phyloP scores from a whole-genome alignment of 2,888 invertebrate genomes.

The Myopa testacea region DNA sequence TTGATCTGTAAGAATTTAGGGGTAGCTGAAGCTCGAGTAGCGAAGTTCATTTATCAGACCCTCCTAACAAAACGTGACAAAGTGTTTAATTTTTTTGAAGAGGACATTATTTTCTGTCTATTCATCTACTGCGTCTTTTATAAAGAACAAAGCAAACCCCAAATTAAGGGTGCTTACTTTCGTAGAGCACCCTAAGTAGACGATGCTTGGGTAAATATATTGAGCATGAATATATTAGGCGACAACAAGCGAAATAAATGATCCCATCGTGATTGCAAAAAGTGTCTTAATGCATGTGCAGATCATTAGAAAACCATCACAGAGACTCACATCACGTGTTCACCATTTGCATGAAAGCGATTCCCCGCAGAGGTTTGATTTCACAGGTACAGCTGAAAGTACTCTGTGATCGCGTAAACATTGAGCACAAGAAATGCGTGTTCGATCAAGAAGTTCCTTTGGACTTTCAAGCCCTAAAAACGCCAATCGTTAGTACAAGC shows the following conservation, averaged over 20 bases:
- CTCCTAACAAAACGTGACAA: conserved; percentile 3
- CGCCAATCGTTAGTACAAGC: neutral
- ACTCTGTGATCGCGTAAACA: neutral
- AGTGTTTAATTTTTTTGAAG: conserved; percentile 2
- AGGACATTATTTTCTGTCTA: neutral
- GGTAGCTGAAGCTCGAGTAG: too few relatives aligned
- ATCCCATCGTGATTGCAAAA: conserved; percentile 28
- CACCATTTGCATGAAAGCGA: neutral
- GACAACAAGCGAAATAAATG: conserved; percentile 25
- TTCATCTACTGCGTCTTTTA: conserved; percentile 15
- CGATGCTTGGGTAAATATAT: neutral
- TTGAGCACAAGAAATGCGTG: neutral
- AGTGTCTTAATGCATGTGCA: conserved; percentile 4
- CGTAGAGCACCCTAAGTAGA: neutral
- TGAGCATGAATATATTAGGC: conserved; percentile 4
- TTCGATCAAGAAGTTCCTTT: neutral
- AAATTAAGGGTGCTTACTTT: neutral
- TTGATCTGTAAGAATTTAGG: too few relatives aligned
- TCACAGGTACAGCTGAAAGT: neutral
- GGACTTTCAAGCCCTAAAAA: neutral
- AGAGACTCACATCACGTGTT: conserved; percentile 3
- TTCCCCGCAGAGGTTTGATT: neutral
- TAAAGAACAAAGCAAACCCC: neutral
- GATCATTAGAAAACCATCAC: neutral
- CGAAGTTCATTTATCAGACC: neutral